A percentile compares a stretch with the other conserved stretches of the same genome.
Evolutionary conservation across 2,888 invertebrate species (phyloP).

Genomic region (Branchellion lobata): DNA sequence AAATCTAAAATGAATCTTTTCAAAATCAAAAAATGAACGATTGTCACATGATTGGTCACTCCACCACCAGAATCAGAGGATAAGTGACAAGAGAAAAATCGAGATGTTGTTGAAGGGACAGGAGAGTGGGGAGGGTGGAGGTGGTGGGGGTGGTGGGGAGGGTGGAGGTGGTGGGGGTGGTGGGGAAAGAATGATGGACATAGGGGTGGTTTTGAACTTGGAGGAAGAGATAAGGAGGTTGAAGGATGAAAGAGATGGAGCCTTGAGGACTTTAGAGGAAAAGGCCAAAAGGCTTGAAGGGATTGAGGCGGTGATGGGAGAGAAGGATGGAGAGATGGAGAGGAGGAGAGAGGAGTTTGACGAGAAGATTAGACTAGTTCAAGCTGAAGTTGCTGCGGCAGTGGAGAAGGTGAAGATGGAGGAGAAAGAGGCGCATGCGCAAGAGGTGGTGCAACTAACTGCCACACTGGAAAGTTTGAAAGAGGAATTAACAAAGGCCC

Average conservation of each 20-base stretch:
- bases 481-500: not conserved
- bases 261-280: not conserved
- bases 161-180: not conserved
- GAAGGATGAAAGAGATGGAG: not conserved
- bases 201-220: not conserved
- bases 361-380: not conserved
- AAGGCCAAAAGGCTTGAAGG: not conserved
- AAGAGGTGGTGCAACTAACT: no score
- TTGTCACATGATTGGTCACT: no score
- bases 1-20: not conserved
- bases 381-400: no score
- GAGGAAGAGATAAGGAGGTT: not conserved
- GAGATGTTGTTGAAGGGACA: not conserved
- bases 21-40: not conserved
- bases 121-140: not conserved
- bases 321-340: not conserved
- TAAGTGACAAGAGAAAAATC: not conserved
- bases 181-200: not conserved
- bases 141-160: not conserved
- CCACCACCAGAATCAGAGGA: not conserved
- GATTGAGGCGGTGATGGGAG: not conserved
- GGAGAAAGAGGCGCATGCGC: not conserved
- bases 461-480: no score
- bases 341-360: constrained; percentile 7
- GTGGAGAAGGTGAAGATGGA: constrained; percentile 9